Conservation (phyloP, 2,113 vertebrate species). For the Sigmodon hispidus region DNA sequence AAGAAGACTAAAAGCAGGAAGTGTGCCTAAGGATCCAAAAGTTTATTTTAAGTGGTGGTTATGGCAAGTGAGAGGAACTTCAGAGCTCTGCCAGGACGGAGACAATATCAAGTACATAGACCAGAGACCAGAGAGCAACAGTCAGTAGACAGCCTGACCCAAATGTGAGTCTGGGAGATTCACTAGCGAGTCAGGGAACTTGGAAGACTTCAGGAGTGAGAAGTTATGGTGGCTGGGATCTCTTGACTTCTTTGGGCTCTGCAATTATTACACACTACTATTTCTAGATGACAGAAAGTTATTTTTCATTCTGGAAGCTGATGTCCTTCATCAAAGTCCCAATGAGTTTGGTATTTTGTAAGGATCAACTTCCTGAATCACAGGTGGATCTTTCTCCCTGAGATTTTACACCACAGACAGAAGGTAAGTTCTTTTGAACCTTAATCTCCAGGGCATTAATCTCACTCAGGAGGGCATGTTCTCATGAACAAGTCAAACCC, state of each 20-base stretch:
- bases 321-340: background rate
- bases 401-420: background rate
- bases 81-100: background rate
- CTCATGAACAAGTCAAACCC: background rate
- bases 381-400: background rate
- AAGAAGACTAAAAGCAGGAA: background rate
- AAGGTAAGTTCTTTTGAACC: background rate
- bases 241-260: background rate
- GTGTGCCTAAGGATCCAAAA: background rate
- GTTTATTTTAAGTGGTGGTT: background rate
- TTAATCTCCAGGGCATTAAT: background rate
- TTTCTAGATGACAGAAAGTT: background rate
- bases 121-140: background rate
- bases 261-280: background rate
- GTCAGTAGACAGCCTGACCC: slow-evolving; percentile 15
- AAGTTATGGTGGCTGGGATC: background rate
- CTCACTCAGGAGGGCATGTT: no score
- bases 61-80: background rate
- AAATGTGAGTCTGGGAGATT: background rate
- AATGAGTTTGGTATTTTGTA: background rate
- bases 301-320: background rate
- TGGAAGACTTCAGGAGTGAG: background rate
- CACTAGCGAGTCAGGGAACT: background rate
- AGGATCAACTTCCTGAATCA: background rate
- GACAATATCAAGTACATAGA: background rate